These are phyloP conservation scores for Kryptolebias ocellatus DNA, from an alignment of 2,797 vertebrate species.

Conservation along the genomic window DNA sequence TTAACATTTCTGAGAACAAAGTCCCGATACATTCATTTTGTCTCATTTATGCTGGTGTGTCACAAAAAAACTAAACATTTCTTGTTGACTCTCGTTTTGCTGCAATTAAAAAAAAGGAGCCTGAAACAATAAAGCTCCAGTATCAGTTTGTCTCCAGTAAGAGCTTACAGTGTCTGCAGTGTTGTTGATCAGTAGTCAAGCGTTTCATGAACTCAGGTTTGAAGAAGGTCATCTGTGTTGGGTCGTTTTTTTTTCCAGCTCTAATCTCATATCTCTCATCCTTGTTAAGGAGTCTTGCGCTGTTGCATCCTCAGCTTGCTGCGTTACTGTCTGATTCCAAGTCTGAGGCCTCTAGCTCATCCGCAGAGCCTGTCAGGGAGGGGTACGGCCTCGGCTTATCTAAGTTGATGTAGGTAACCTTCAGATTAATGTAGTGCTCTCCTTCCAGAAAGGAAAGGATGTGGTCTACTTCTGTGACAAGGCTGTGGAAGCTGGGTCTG, in stretches of 20 bases:
- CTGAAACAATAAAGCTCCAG: conserved; percentile 6
- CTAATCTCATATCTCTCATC: neutral
- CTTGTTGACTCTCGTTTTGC: neutral
- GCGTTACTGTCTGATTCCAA: conserved; percentile 32
- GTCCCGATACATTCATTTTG: conserved; percentile 59
- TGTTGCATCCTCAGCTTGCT: conserved; percentile 43
- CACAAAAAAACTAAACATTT: conserved; percentile 3
- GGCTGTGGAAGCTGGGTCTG: conserved; percentile 83
- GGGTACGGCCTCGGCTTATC: conserved; percentile 80
- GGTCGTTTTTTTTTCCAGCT: neutral
- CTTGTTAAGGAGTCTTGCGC: conserved; percentile 10
- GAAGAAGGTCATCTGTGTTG: neutral
- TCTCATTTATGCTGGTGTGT: conserved; percentile 46
- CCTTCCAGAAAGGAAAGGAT: conserved; percentile 84
- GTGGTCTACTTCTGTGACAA: conserved; percentile 82
- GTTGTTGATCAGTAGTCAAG: conserved; percentile 37
- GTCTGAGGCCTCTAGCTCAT: conserved; percentile 72
- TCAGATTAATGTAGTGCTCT: conserved; percentile 92
- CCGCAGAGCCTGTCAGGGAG: conserved; percentile 59
- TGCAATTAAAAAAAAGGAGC: conserved; percentile 7
- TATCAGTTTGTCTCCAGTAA: neutral
- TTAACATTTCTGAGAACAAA: conserved; percentile 31
- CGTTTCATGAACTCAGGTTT: conserved; percentile 8
- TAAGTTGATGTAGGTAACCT: conserved; percentile 88
- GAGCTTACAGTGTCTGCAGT: conserved; percentile 6